phyloP scores from a whole-genome alignment of 2,797 vertebrate genomes.

The Cottoperca gobio region DNA sequence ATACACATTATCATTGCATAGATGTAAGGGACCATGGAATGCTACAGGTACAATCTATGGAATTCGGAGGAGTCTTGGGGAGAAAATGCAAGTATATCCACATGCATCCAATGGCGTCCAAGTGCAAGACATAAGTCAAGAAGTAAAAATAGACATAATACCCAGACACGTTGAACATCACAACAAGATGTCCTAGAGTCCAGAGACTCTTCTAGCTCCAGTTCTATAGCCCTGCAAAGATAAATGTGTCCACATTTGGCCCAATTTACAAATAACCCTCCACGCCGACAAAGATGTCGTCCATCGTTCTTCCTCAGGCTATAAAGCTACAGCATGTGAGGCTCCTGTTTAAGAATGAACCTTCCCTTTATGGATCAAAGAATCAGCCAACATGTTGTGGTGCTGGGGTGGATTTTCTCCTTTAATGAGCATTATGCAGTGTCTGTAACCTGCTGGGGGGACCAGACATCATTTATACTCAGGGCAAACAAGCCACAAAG shows the following conservation, averaged over 20 bases:
- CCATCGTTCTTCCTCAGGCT: not conserved
- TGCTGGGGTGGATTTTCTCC: conserved; percentile 44
- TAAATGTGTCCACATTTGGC: not conserved
- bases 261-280: conserved; percentile 5
- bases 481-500: conserved; percentile 62
- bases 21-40: not conserved
- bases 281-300: not conserved
- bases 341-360: conserved; percentile 15
- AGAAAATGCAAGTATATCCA: not conserved
- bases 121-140: not conserved
- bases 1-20: too few relatives aligned
- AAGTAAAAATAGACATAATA: not conserved
- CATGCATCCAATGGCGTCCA: too few relatives aligned
- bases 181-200: not conserved
- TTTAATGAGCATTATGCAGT: conserved; percentile 64
- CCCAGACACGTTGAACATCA: not conserved
- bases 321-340: not conserved
- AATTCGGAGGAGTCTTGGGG: not conserved
- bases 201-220: not conserved
- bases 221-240: not conserved
- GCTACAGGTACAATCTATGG: not conserved
- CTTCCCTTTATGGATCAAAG: conserved; percentile 20
- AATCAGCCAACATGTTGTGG: conserved; percentile 15
- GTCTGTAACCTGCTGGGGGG: conserved; percentile 66
- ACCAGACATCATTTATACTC: conserved; percentile 71